Conservation (phyloP, 2,797 vertebrate genomes). For the Crypturellus tataupa region DNA sequence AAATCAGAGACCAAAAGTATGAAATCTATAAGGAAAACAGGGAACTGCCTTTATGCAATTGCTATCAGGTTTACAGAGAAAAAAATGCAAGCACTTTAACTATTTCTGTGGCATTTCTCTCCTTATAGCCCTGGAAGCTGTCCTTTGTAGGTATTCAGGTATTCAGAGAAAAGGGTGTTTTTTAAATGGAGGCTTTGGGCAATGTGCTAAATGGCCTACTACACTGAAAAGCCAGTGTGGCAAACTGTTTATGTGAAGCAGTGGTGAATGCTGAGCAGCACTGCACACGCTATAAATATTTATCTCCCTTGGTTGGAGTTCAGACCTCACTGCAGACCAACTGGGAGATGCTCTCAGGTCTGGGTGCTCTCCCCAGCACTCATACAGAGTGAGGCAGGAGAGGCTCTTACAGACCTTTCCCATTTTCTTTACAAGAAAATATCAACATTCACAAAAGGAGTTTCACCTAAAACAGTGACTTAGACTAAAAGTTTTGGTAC, state of each 20-base stretch:
- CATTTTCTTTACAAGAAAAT: background rate
- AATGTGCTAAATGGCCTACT: background rate
- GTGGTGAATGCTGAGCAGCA: background rate
- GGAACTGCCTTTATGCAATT: background rate
- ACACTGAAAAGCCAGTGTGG: background rate
- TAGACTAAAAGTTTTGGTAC: background rate
- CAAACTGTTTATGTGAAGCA: background rate
- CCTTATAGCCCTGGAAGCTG: background rate
- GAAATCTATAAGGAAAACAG: background rate
- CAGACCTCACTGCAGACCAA: background rate
- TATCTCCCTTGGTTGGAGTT: background rate
- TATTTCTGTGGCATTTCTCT: background rate
- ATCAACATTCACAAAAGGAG: background rate
- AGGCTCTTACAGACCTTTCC: background rate
- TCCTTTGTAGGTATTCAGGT: background rate
- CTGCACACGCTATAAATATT: background rate
- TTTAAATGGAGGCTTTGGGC: background rate
- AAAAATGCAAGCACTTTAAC: background rate
- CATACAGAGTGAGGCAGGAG: accelerated
- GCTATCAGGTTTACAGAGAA: background rate
- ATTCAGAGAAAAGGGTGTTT: background rate
- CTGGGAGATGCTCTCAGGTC: background rate
- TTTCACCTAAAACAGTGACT: background rate
- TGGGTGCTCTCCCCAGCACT: accelerated
- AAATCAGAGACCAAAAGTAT: background rate